phyloP scores from a whole-genome alignment of 2,113 vertebrate species.

The Suncus etruscus region DNA sequence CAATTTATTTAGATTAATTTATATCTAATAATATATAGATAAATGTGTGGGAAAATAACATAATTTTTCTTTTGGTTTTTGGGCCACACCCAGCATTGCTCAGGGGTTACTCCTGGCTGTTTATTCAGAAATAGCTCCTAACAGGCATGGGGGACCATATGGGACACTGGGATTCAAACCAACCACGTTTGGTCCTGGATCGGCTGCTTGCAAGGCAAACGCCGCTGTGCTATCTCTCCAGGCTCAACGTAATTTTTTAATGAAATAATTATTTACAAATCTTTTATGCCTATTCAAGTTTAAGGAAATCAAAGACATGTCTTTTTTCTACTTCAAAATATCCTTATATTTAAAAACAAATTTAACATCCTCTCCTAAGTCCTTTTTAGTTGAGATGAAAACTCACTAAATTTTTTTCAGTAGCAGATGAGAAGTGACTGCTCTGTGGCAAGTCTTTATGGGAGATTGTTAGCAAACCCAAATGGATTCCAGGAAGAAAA shows the following conservation, averaged over 20 bases:
- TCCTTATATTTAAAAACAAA: not conserved
- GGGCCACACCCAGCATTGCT: no score
- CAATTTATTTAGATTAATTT: conserved; percentile 13
- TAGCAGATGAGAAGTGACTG: conserved; percentile 35
- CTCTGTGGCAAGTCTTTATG: not conserved
- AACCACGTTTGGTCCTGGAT: no score
- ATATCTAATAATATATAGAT: not conserved
- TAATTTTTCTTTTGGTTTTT: no score
- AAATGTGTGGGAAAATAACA: not conserved
- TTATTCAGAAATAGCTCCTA: no score
- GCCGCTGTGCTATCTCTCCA: no score
- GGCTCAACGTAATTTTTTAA: not conserved
- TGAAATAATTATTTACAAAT: not conserved
- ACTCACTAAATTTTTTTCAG: not conserved
- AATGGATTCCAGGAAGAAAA: not conserved
- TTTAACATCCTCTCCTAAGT: not conserved
- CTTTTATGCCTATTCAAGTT: not conserved
- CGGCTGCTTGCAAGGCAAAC: no score
- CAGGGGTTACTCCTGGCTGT: no score
- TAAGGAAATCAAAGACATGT: not conserved
- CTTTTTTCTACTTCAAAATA: conserved; percentile 13
- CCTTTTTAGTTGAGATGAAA: not conserved
- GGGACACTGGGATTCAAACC: no score
- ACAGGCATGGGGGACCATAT: no score
- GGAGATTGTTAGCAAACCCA: conserved; percentile 33